Evolutionary conservation across 2,888 invertebrate species (phyloP), one percentile per base, ranked within the genome.

Genomic region (Diaphora mendica): DNA sequence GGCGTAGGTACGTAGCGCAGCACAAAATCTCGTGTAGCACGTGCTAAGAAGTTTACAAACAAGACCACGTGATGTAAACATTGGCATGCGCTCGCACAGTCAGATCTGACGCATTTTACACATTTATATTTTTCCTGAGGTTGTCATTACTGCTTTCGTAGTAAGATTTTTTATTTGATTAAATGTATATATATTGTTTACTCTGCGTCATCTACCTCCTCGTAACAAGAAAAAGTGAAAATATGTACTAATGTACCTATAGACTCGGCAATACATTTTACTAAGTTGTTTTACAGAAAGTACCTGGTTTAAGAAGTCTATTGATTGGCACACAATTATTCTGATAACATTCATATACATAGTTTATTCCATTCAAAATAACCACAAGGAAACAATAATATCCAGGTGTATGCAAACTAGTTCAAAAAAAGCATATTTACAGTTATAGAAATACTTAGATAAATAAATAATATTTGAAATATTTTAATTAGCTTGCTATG

Each of bases 41-140:
- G 79, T 75, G 79, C 75, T 70, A 64, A 71, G 71, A 77, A 77
- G 80, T 82, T 85, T 85, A 79, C 79, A 77, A 85, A 81, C 79
- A 79, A 51, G 70, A 76, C 77, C 88, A 88, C 88, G 86, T 86
- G 86, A 84, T 82, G 84, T 86, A 86, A 89, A 89, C 83, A 89
- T 69, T 83, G 71, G 7, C 84, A 84, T 84, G 84, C 85, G 84
- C 83, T 79, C 79, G 80, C 77, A 78, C 84, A 77, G 73, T 55
- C n/a, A 39, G 48, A 35, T 62, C 62, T 44, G 66, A 64, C 68
- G 59, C 35, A 20, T 35, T 26, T 5, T 35, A 23, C 30, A 69
- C 66, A 69, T 68, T 66, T 17, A 75, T 55, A 74, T 66, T 42
- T 74, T 73, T 73, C 67, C 71, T 8, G 48, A 79, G 70, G 82